Base-by-base conservation (phyloP, 1,140 invertebrate genomes). In the Cydia strobilella region DNA sequence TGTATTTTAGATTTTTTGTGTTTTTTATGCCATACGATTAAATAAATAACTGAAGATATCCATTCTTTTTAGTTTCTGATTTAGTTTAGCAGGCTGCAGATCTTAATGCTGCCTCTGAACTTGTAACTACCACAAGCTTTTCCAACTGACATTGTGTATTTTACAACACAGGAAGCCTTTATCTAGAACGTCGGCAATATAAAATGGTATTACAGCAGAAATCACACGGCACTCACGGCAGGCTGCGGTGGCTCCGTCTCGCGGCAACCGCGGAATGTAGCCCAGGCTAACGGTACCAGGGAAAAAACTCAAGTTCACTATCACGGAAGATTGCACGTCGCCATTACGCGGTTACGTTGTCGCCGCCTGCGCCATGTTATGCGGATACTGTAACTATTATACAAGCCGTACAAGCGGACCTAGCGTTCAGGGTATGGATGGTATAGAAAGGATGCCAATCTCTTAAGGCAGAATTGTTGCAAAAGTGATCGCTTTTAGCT, bases 221-320 rank as follows among this genome's bases (percentile, higher is more conserved):
- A 51, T 72, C 42, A 74, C 42, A 31, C 35, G 25, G 72, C 12
- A 15, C 42, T 62, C 42, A 31, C 35, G 25, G 72, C 12, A 15
- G 42, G 10, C 15, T 45, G 76, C 77, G 48, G 83, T 86, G 84
- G 86, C 88, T 81, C 85, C 86, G 79, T 79, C 79, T 71, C 74
- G 81, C 80, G 77, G 78, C 80, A 85, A 88, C 85, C 80, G 84
- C 90, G 88, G 90, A 89, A 90, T 90, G 90, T 91, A 87, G 90
- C 87, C 77, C 90, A 87, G 85, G 80, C 76, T 90, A 90, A 90
- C 89, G 89, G 89, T 90, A 82, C 82, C 77, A n/a, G 87, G 87
- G 86, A 89, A 92, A 92, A 92, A 90, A 90, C 86, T 87, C 90
- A 92, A 92, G 90, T 92, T 92, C 90, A 90, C 88, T 92, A 90